phyloP scores from a whole-genome alignment of 2,797 vertebrate species.

The Arctocebus calabarensis region DNA sequence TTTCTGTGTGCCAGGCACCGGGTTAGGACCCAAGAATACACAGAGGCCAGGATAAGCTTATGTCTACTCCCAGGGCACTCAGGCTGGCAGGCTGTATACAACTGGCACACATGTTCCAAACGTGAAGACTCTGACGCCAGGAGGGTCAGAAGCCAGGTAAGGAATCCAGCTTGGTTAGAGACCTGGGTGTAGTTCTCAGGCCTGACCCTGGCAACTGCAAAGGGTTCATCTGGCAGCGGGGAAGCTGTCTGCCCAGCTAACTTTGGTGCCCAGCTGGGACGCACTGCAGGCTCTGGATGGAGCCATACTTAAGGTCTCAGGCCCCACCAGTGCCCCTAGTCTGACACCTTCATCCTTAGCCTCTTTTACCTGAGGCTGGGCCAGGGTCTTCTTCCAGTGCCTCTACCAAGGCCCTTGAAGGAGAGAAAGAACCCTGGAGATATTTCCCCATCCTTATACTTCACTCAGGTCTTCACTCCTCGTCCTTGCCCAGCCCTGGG shows the following conservation, averaged over 20 bases:
- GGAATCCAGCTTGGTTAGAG: background rate
- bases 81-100: too few relatives aligned
- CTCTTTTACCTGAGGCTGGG: background rate
- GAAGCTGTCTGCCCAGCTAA: background rate
- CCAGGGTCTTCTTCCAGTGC: background rate
- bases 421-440: background rate
- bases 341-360: background rate
- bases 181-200: background rate
- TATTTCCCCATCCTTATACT: background rate
- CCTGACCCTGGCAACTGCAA: background rate
- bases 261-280: background rate
- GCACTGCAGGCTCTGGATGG: background rate
- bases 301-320: background rate
- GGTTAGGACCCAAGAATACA: background rate
- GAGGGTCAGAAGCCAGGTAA: background rate
- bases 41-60: background rate
- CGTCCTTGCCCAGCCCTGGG: background rate
- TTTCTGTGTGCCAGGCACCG: too few relatives aligned
- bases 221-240: background rate
- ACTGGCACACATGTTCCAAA: background rate
- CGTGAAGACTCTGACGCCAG: background rate
- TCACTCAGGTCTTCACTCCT: too few relatives aligned
- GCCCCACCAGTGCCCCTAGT: too few relatives aligned
- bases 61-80: too few relatives aligned
- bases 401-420: background rate